Conservation (phyloP, 1,140 invertebrate species). For the Apis florea region DNA sequence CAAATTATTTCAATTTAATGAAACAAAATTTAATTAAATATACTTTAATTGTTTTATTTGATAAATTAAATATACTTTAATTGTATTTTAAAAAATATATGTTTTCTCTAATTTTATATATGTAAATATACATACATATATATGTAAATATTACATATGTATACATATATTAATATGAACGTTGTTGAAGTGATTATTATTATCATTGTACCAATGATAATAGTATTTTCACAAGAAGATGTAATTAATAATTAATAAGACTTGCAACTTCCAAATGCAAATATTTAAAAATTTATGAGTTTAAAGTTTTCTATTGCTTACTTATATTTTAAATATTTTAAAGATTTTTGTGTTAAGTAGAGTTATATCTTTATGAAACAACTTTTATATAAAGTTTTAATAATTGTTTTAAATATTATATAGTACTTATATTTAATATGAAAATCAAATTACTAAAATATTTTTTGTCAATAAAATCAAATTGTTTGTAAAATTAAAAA, state of each 20-base stretch:
- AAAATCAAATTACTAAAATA: not conserved
- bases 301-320: conserved; percentile 11
- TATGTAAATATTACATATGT: not conserved
- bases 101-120: conserved; percentile 1
- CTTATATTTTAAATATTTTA: not conserved
- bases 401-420: not conserved
- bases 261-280: conserved; percentile 32
- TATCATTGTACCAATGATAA: conserved; percentile 39
- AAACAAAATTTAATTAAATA: not conserved
- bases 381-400: not conserved
- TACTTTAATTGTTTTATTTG: not conserved
- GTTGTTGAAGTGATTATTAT: conserved; percentile 40
- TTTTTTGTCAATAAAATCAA: conserved; percentile 30
- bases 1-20: not conserved
- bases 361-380: not conserved
- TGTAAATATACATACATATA: conserved; percentile 25
- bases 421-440: conserved; percentile 34
- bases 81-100: not conserved
- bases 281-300: conserved; percentile 2
- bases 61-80: not conserved
- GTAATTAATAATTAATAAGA: conserved; percentile 35
- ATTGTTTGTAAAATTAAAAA: conserved; percentile 40
- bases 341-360: not conserved
- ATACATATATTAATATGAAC: conserved; percentile 39
- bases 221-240: conserved; percentile 46